Evolutionary conservation across 2,797 vertebrate species (phyloP), one percentile per base, ranked within the genome.

Genomic region (Takifugu ocellatus): DNA sequence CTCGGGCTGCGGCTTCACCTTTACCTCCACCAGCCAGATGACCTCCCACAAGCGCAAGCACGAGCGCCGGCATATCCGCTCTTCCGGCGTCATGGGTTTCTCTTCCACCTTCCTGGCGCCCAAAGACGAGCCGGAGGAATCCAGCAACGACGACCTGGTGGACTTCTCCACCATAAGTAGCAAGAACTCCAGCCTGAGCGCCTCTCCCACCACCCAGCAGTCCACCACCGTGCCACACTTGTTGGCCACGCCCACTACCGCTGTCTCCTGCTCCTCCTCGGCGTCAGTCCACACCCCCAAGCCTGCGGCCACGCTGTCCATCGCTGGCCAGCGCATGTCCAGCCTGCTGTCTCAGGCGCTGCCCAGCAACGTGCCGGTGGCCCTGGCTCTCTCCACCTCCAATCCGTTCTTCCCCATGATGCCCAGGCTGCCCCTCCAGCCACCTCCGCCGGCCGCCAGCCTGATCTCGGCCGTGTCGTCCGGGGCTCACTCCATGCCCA

Each of bases 1-100:
- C 51, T 92, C 94, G 0, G 96, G 96, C 90, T 99, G 97, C 21
- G 97, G 97, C 83, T 99, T 99, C 91, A 99, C 97, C 81, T 99
- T 99, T 90, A 99, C 97, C 82, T 99, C 97, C 91, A 99, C 97
- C 89, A 99, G 97, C 92, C 97, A 99, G 93, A 99, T 99, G 97
- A 99, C 97, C 76, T 99, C 97, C 15, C 97, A 99, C 84, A 99
- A 99, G 76, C 97, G 97, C 84, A 99, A 99, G 73, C 97, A 99
- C 0, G 97, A 99, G 84, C 95, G 97, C 51, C 88, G 97, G 53
- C 96, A 99, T 89, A 93, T 98, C 77, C 94, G 97, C 48, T 94
- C 95, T 71, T 93, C 95, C 0, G 93, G 94, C 0, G 92, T 93
- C 66, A 91, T 97, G 78, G 94, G 95, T 63, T 91, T 98, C 70